Evolutionary conservation across 2,888 invertebrate species (phyloP).

Genomic region (Nephrotoma appendiculata): DNA sequence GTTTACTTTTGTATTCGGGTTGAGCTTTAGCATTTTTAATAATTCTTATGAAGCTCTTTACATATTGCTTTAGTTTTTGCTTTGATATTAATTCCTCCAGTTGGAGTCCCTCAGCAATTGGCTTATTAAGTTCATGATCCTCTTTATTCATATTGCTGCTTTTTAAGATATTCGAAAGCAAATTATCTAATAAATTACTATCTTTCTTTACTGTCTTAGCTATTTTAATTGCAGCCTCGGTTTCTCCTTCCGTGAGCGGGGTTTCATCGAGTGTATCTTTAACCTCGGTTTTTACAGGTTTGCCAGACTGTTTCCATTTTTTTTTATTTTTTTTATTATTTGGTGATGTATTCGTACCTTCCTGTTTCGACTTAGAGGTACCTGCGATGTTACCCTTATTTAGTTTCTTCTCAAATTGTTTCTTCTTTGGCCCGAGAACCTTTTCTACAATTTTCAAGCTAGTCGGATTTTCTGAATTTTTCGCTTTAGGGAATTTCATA

Average conservation of each 20-base stretch:
- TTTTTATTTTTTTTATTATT: background rate
- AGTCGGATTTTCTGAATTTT: background rate
- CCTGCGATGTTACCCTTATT: background rate
- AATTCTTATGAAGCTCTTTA: slow-evolving; percentile 21
- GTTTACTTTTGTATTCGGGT: slow-evolving; percentile 20
- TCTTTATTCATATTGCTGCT: background rate
- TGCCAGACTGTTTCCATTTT: background rate
- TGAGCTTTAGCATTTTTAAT: slow-evolving; percentile 19
- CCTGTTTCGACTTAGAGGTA: background rate
- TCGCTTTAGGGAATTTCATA: background rate
- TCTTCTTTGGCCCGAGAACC: background rate
- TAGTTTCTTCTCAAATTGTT: background rate
- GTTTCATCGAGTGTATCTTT: background rate
- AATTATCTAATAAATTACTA: background rate
- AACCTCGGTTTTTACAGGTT: background rate
- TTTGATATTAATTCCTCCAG: slow-evolving; percentile 8
- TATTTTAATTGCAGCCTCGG: background rate
- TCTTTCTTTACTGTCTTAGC: background rate
- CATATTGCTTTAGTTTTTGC: slow-evolving; percentile 19
- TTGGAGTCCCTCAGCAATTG: background rate
- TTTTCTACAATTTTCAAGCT: background rate
- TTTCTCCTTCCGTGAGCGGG: background rate
- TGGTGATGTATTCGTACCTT: background rate
- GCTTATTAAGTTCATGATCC: background rate
- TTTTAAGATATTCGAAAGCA: background rate